Conservation (phyloP, 2,888 invertebrate genomes). For the Pollenia angustigena region DNA sequence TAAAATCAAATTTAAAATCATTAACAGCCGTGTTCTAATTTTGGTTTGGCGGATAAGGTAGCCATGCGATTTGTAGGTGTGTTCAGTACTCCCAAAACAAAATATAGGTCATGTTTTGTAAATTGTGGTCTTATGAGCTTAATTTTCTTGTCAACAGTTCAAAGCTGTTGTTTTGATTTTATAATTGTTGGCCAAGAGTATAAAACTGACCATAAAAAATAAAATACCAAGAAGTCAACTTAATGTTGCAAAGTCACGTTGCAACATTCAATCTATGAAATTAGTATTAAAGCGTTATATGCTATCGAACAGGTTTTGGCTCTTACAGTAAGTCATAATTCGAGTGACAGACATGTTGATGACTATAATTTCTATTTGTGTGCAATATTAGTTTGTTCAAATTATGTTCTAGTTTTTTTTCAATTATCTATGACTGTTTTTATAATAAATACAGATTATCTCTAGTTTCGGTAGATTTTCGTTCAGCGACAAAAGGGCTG, state of each 20-base stretch:
- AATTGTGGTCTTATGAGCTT: background rate
- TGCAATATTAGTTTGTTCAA: background rate
- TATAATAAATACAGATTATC: background rate
- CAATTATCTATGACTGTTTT: background rate
- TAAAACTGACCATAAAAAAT: background rate
- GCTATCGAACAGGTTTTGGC: conserved; percentile 38
- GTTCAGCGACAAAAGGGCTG: background rate
- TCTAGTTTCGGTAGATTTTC: background rate
- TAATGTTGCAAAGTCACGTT: conserved; percentile 14
- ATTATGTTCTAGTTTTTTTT: background rate
- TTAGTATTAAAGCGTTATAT: background rate
- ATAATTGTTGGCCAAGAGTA: conserved; percentile 42
- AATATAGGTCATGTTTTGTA: conserved; percentile 59
- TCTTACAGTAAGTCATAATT: background rate
- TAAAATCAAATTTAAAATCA: conserved; percentile 25
- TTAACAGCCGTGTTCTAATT: conserved; percentile 8
- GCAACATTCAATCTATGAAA: background rate
- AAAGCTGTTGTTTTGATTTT: conserved; percentile 27
- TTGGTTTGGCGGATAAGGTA: background rate
- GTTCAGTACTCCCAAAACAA: background rate
- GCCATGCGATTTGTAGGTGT: conserved; percentile 32
- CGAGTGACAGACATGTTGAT: background rate
- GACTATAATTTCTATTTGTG: background rate
- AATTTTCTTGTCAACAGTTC: conserved; percentile 35
- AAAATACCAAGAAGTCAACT: background rate